These are phyloP conservation scores for Chondrosia reniformis DNA, from an alignment of 37 sponge, comb jelly and placozoan species.

Conservation along the genomic window DNA sequence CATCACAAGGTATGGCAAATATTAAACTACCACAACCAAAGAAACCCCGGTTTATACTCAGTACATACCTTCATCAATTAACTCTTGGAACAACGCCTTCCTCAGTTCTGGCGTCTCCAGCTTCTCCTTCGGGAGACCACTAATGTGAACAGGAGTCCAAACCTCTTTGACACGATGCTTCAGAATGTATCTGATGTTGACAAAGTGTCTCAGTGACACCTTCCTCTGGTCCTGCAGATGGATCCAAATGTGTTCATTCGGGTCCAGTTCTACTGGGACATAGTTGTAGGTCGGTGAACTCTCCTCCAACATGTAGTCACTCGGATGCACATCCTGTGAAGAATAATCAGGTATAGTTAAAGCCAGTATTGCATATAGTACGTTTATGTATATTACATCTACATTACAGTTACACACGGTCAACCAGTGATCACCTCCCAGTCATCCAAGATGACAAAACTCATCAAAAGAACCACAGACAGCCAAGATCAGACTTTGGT, in stretches of 20 bases:
- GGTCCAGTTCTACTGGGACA: conserved; percentile 29
- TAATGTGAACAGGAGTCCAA: background rate
- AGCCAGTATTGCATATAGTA: background rate
- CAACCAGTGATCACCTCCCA: too few relatives aligned
- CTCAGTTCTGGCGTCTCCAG: background rate
- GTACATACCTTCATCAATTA: background rate
- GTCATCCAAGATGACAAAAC: too few relatives aligned
- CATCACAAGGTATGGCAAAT: background rate
- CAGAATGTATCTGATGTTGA: background rate
- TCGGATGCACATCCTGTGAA: conserved; percentile 37
- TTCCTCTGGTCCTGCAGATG: background rate
- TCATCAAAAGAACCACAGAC: too few relatives aligned
- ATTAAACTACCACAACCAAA: background rate
- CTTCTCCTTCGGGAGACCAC: background rate
- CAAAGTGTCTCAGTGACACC: conserved; percentile 10
- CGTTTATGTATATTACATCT: background rate
- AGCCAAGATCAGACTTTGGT: too few relatives aligned
- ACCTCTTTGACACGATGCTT: background rate
- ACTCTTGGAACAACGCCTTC: background rate
- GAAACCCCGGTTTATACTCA: background rate
- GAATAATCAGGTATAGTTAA: too few relatives aligned
- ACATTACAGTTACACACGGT: too few relatives aligned
- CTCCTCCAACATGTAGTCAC: conserved; percentile 60
- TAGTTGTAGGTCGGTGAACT: conserved; percentile 35
- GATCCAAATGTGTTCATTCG: conserved; percentile 44